Percentiles rank a stretch among this genome's conserved stretches.
Conservation (phyloP, 2,113 vertebrate genomes). For the Brachirus orientalis region DNA sequence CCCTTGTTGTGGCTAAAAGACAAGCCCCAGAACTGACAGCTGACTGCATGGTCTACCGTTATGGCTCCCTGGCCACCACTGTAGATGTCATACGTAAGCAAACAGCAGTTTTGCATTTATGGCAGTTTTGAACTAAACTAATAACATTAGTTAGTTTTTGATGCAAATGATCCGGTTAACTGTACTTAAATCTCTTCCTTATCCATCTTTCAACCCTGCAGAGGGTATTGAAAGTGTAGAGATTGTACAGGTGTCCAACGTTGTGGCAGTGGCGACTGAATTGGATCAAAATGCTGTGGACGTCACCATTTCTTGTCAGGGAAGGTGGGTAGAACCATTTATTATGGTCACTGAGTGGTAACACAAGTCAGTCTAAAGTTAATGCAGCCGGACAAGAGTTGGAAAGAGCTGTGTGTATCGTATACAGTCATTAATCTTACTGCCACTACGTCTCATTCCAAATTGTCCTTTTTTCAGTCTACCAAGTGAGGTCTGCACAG, state of each 20-base stretch:
- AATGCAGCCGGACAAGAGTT: not conserved
- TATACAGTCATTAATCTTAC: not conserved
- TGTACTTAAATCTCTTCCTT: not conserved
- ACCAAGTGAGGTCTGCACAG: constrained; percentile 90
- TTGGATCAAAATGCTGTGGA: constrained; percentile 88
- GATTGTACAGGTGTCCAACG: constrained; percentile 87
- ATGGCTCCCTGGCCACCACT: constrained; percentile 87
- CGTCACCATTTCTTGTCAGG: constrained; percentile 90
- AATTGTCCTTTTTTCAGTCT: constrained; percentile 75
- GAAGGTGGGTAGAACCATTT: constrained; percentile 81
- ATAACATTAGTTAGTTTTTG: not conserved
- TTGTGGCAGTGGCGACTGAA: constrained; percentile 69
- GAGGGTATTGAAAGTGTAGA: constrained; percentile 93
- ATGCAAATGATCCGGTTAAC: not conserved
- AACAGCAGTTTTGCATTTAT: not conserved
- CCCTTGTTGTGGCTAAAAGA: constrained; percentile 86
- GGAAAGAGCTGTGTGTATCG: not conserved
- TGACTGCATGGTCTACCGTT: constrained; percentile 88
- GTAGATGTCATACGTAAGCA: constrained; percentile 90
- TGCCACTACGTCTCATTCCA: not conserved
- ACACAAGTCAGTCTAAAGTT: not conserved
- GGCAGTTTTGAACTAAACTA: not conserved
- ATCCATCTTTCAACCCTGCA: constrained; percentile 55
- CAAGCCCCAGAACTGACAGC: constrained; percentile 81
- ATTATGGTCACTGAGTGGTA: not conserved